Conservation (phyloP, 2,888 invertebrate species). For the Coleophora flavipennella region DNA sequence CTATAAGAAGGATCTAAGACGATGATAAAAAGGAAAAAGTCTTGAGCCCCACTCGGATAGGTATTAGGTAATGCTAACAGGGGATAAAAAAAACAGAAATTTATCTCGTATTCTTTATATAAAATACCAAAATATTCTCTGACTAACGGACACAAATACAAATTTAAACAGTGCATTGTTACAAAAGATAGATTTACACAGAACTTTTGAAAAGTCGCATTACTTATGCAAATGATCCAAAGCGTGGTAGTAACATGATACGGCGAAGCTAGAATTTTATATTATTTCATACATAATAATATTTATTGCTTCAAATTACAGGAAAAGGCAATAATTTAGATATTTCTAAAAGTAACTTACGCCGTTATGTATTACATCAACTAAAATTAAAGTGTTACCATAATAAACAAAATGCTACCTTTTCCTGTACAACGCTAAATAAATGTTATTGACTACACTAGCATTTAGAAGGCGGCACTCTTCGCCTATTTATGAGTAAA, state of each 20-base stretch:
- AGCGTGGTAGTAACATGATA: conserved; percentile 13
- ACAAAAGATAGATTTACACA: conserved; percentile 10
- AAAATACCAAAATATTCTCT: conserved; percentile 54
- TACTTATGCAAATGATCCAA: conserved; percentile 12
- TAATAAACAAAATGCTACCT: too few species aligned
- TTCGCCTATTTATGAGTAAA: conserved; percentile 20
- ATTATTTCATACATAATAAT: neutral
- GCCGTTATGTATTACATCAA: too few species aligned
- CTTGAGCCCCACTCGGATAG: too few species aligned
- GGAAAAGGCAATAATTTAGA: too few species aligned
- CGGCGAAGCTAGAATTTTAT: neutral
- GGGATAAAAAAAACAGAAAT: conserved; percentile 2
- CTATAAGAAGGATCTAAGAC: too few species aligned
- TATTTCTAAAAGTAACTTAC: too few species aligned
- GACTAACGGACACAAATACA: conserved; percentile 37
- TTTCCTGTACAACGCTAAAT: too few species aligned
- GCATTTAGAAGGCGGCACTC: conserved; percentile 3
- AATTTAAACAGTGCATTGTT: conserved; percentile 26
- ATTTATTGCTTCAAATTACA: neutral
- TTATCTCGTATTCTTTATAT: conserved; percentile 44
- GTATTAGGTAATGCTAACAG: too few species aligned
- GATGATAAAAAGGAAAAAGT: too few species aligned
- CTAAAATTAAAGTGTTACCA: too few species aligned
- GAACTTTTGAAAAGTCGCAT: too few species aligned
- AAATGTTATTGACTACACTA: neutral